phyloP scores from a whole-genome alignment of 2,797 vertebrate genomes.

The Pachyuromys duprasi region DNA sequence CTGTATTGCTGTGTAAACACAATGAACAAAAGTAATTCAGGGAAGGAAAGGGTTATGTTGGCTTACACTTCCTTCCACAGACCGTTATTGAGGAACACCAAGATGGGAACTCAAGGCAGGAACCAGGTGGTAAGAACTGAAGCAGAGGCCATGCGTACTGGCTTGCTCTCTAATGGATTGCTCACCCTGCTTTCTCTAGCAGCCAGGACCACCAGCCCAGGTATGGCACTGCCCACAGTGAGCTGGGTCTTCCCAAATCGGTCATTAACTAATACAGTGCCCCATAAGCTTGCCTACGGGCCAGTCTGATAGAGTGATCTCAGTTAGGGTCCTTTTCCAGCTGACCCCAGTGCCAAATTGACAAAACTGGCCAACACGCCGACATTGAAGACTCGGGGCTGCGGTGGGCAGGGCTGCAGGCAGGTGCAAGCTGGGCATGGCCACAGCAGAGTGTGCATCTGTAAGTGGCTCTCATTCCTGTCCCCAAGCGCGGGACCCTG shows the following conservation, averaged over 20 bases:
- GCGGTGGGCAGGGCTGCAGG: not conserved
- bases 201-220: not conserved
- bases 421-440: not conserved
- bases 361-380: not conserved
- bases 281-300: not conserved
- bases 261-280: not conserved
- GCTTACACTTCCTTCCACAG: not conserved
- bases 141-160: no score
- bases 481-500: no score
- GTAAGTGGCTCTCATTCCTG: not conserved
- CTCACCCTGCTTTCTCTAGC: not conserved
- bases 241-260: not conserved
- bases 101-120: not conserved
- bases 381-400: not conserved
- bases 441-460: not conserved
- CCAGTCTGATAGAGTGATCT: not conserved
- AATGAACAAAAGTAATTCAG: not conserved
- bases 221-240: not conserved
- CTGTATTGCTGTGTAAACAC: not conserved
- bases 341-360: not conserved
- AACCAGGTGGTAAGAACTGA: not conserved
- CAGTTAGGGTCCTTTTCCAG: not conserved
- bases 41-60: not conserved
- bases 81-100: not conserved
- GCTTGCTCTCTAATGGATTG: no score